Base-by-base conservation (phyloP, 2,888 invertebrate genomes). In the Phengaris alcon region DNA sequence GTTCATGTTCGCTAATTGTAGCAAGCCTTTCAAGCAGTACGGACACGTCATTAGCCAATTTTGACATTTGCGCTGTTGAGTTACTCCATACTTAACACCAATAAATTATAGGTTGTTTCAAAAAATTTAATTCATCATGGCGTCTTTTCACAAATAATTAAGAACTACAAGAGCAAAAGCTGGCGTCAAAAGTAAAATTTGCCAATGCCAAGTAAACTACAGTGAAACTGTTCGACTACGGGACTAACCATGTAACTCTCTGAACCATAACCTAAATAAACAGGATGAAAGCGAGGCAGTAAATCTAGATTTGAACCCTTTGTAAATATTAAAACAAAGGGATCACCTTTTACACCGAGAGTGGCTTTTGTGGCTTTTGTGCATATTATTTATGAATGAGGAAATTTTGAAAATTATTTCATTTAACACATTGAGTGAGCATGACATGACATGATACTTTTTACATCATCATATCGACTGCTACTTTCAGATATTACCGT, bases 291-390 rank as follows among this genome's bases (percentile, higher is more conserved):
- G 72, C 72, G 72, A 7, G 35, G 72, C 72, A 72, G 54, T 72
- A 72, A 72, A 72, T 72, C 72, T 72, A 72, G 72, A 72, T 72
- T 72, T 72, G 12, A 72, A 72, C 72, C 72, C 72, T 72, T 72
- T 72, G 72, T 72, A 72, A 72, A 54, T 72, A 72, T 72, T 72
- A 54, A 12, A 70, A 70, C 52, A 72, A 72, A 72, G 72, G 35
- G 72, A 72, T 64, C 64, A 64, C 64, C 64, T 64, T 64, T 64
- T 64, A 64, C 35, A 64, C 13, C 15, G 64, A 64, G 35, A 35
- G 64, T 64, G 64, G 64, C n/a, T 64, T 35, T 64, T 44, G 64
- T 44, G 64, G 64, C 64, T 64, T 64, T 64, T 64, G 44, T 44
- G 64, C 13, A 35, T 64, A 64, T 64, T 64, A 64, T 64, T 64